These are phyloP conservation scores for Vombatus ursinus DNA, from an alignment of 2,113 vertebrate species.

Conservation along the genomic window DNA sequence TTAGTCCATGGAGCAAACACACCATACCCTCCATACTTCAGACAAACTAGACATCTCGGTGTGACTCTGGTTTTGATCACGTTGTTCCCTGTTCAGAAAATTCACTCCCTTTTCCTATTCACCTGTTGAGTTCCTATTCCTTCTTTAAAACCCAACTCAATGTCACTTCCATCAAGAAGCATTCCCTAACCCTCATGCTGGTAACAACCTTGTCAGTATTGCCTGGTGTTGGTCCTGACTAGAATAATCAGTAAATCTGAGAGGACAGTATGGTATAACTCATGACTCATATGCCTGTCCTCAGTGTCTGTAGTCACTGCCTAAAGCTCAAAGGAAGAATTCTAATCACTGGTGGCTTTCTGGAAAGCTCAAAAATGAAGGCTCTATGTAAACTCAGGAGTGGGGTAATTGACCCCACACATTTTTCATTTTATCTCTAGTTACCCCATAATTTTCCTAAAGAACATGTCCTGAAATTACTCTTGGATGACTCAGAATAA, in stretches of 20 bases:
- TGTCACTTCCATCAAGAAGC: not conserved
- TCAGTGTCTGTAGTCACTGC: not conserved
- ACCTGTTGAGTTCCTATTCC: not conserved
- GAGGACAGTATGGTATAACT: not conserved
- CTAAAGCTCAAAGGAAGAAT: not conserved
- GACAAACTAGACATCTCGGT: too few relatives aligned
- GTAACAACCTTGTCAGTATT: not conserved
- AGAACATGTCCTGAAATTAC: not conserved
- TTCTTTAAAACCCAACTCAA: not conserved
- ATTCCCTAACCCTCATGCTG: not conserved
- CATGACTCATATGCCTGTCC: not conserved
- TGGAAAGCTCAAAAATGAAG: not conserved
- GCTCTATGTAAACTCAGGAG: not conserved
- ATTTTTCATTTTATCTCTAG: not conserved
- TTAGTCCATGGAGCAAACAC: too few relatives aligned
- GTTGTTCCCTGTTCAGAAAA: too few relatives aligned
- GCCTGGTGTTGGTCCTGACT: fast-evolving
- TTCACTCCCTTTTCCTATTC: not conserved
- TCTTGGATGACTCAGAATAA: not conserved
- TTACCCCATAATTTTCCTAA: not conserved
- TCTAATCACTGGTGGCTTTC: not conserved
- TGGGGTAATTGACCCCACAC: not conserved
- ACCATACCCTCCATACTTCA: too few relatives aligned
- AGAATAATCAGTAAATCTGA: not conserved
- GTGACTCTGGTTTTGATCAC: too few relatives aligned